Base-by-base conservation (phyloP, 2,797 vertebrate genomes). In the Diplodus sargus region DNA sequence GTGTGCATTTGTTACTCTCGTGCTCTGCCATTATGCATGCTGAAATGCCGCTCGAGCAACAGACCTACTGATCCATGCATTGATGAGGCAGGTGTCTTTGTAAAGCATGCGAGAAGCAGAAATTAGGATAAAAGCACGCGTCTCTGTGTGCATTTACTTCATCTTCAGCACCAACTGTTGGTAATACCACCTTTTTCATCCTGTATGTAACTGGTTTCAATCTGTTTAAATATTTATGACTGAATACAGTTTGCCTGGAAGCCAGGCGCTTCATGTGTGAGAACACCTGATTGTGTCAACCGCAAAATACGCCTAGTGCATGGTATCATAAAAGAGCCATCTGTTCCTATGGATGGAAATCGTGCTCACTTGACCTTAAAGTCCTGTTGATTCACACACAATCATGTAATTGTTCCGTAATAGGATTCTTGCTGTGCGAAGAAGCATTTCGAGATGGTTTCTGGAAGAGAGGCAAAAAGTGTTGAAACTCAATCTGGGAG, bases 401-500 rank as follows among this genome's bases (percentile, higher is more conserved):
- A 58, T 56, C 59, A 5, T 4, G 15, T 52, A 34, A 43, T 45
- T 68, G 52, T 48, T 61, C 47, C 64, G 30, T 56, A 67, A 64
- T n/a, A 11, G 52, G 51, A 80, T 56, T 59, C 10, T 25, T 34
- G 59, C 71, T 53, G 60, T 23, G 22, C 13, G 43, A 56, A 51
- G 61, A 54, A 49, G 66, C 30, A 8, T 30, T n/a, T 62, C 28
- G 18, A 56, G 22, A 48, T 23, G 54, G 49, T 74, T 34, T 76
- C 66, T 47, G 49, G 43, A 51, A 76, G 70, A 43, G 13, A 63
- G 20, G 63, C 5, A 7, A 7, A 25, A 56, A 39, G 57, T 42
- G 47, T 25, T 74, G 73, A 82, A 81, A 83, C 62, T 48, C 60
- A 71, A 70, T 70, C 63, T 51, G 64, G 34, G 54, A 17, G 9